Base-by-base conservation (phyloP, 1,140 invertebrate genomes). In the Leptinotarsa texana region DNA sequence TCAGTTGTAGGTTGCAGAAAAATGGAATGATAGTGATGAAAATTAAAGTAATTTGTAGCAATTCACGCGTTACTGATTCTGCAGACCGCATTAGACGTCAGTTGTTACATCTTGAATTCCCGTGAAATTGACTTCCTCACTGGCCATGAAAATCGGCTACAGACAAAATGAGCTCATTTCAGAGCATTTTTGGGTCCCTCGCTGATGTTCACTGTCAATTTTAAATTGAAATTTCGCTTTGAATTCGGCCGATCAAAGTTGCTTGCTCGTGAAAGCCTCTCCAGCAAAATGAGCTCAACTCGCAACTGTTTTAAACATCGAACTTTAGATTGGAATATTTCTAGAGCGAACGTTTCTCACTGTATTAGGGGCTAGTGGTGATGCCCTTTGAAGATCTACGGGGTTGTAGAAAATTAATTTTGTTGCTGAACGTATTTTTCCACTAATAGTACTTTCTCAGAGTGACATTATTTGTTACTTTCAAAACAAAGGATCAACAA, bases 171-270 rank as follows among this genome's bases (percentile, higher is more conserved):
- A 80, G 77, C 78, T 75, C 79, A 74, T 74, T 66, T 3, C 13
- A 18, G 3, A 13, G 47, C 57, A 22, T 61, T 27, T 62, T 47
- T 72, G 13, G 47, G 73, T 57, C 63, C 70, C 67, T 75, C 74
- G 73, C 68, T 75, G 69, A 68, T 75, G 76, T 74, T 79, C 74
- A 77, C 76, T 79, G 72, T 78, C 77, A 72, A 80, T 80, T 80
- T 80, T 80, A 80, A 80, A 80, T 80, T 80, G 74, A 80, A 80
- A 80, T 80, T 79, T 79, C 73, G 78, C 79, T 80, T 80, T 80
- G 79, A 79, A 77, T 80, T 77, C 75, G 77, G 75, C 68, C 75
- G 79, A 80, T 80, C 79, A 80, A 80, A 80, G 79, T 77, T 77
- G 66, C 66, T 72, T 77, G 76, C 33, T 74, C 69, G 57, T 74